phyloP scores from a whole-genome alignment of 2,888 invertebrate species.

The Orchesellides sinensis region DNA sequence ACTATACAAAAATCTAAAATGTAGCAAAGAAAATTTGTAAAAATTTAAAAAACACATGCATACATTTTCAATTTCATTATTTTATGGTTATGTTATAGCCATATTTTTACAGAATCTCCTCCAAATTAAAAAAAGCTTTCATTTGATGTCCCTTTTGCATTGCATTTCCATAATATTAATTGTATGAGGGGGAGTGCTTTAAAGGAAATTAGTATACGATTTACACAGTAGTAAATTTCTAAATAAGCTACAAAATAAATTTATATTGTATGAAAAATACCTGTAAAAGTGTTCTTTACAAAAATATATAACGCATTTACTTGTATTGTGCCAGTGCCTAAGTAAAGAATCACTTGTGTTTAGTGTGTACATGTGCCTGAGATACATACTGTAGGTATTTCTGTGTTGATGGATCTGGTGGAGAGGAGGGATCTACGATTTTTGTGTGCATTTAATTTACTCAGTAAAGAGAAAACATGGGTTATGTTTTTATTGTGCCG shows the following conservation, averaged over 20 bases:
- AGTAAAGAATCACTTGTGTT: neutral
- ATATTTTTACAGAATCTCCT: neutral
- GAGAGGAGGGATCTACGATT: conserved; percentile 59
- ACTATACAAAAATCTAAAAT: neutral
- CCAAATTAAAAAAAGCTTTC: neutral
- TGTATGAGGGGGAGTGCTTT: neutral
- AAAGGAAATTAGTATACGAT: neutral
- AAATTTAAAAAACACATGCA: neutral
- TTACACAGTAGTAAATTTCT: no score
- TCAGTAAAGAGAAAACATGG: neutral
- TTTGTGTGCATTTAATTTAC: conserved; percentile 40
- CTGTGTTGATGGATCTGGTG: conserved; percentile 6
- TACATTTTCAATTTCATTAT: neutral
- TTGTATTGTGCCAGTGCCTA: neutral
- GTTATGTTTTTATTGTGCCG: conserved; percentile 25
- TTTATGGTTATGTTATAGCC: neutral
- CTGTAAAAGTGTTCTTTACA: neutral
- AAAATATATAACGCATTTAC: neutral
- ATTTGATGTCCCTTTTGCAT: neutral
- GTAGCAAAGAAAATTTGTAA: neutral
- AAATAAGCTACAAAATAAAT: no score
- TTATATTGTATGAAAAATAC: neutral
- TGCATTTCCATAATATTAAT: no score
- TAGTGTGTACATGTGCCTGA: conserved; percentile 30
- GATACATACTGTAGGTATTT: conserved; percentile 9